Evolutionary conservation across 2,113 vertebrate species (phyloP).

Genomic region (Casuarius casuarius): DNA sequence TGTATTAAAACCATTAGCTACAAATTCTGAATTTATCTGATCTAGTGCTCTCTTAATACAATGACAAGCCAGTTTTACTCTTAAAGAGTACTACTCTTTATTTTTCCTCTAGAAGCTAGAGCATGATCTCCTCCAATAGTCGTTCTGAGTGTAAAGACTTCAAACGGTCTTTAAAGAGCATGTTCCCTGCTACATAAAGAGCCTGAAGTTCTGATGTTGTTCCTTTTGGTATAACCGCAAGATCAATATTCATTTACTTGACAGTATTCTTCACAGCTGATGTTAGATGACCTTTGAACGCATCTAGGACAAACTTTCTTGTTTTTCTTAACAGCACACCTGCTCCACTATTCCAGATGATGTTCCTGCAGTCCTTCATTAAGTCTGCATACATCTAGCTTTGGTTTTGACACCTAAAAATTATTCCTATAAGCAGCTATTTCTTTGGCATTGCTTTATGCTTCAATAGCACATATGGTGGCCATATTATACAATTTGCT

Average conservation of each 20-base stretch:
- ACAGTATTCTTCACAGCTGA: neutral
- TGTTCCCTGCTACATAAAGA: neutral
- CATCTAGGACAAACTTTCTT: neutral
- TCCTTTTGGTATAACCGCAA: neutral
- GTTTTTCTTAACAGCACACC: neutral
- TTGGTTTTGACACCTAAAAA: neutral
- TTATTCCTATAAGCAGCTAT: neutral
- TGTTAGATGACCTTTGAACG: neutral
- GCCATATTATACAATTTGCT: neutral
- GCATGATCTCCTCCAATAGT: neutral
- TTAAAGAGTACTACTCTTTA: rapidly evolving
- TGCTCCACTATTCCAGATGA: neutral
- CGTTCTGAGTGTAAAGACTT: neutral
- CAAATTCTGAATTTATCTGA: neutral
- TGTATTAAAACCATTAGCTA: neutral
- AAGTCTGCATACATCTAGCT: neutral
- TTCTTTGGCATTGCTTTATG: neutral
- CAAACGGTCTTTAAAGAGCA: neutral
- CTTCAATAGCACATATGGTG: neutral
- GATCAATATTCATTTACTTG: neutral
- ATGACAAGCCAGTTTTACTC: neutral
- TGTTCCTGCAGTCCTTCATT: neutral
- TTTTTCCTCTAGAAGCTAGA: neutral
- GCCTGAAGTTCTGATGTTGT: neutral
- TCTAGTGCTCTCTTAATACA: neutral